Percentiles rank a stretch among this genome's conserved stretches.
These are phyloP conservation scores for Zosterops pallidus DNA, from an alignment of 2,113 vertebrate genomes.

Conservation along the genomic window DNA sequence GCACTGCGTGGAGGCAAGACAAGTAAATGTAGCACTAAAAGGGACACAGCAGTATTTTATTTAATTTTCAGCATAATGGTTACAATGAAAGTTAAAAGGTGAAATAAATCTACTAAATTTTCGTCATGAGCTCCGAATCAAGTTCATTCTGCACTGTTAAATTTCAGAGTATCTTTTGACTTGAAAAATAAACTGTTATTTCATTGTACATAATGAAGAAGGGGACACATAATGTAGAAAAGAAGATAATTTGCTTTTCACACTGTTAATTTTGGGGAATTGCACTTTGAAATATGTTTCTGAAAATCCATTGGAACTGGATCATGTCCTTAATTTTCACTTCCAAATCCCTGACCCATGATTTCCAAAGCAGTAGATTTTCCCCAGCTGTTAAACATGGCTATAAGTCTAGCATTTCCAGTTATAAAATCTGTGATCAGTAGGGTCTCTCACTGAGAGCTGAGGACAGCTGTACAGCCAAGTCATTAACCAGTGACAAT, in stretches of 20 bases:
- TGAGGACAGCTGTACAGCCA: neutral
- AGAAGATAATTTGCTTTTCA: neutral
- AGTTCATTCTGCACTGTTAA: neutral
- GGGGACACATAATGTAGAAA: neutral
- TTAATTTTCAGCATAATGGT: neutral
- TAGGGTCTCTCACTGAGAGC: neutral
- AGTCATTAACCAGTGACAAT: neutral
- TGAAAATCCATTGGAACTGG: neutral
- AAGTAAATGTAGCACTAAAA: neutral
- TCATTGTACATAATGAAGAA: neutral
- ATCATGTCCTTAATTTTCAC: neutral
- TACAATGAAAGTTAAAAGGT: neutral
- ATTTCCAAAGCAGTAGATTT: neutral
- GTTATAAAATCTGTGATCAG: neutral
- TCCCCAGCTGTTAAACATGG: neutral
- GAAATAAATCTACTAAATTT: neutral
- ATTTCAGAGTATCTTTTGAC: neutral
- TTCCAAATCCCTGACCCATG: neutral
- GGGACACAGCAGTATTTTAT: neutral
- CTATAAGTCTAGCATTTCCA: neutral
- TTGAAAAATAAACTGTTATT: neutral
- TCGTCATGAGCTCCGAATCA: neutral
- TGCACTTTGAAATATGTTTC: neutral
- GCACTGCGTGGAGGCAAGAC: accelerated
- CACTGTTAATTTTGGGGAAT: neutral